Conservation (phyloP, 2,113 vertebrate genomes). For the Lathamus discolor region DNA sequence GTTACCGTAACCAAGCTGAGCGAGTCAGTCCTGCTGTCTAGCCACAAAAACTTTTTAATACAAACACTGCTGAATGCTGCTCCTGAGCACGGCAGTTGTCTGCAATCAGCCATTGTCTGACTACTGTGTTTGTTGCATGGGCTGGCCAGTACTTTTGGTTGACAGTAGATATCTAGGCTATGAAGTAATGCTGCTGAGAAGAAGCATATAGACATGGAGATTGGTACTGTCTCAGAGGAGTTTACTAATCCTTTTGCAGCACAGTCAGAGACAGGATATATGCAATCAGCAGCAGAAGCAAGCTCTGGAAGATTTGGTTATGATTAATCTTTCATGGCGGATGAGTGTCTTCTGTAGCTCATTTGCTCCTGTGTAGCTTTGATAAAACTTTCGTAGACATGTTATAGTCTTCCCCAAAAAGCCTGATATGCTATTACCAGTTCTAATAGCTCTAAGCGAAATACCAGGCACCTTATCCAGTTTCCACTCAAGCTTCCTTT, state of each 20-base stretch:
- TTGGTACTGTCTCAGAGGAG: neutral
- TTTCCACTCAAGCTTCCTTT: slow-evolving; percentile 22
- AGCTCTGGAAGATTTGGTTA: neutral
- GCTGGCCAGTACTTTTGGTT: neutral
- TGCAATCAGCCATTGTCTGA: slow-evolving; percentile 12
- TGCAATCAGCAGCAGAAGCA: neutral
- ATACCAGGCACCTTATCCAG: slow-evolving; percentile 14
- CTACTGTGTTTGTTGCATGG: neutral
- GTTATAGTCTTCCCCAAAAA: neutral
- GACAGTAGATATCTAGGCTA: slow-evolving; percentile 19
- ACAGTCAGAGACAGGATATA: neutral
- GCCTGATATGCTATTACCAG: neutral
- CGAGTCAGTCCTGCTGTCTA: slow-evolving; percentile 49
- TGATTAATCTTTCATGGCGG: neutral
- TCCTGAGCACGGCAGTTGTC: slow-evolving; percentile 37
- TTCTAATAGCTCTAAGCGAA: neutral
- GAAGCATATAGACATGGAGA: neutral
- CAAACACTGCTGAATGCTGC: slow-evolving; percentile 11
- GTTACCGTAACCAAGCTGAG: slow-evolving; percentile 14
- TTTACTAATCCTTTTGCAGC: neutral
- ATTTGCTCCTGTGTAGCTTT: neutral
- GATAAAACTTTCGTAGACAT: neutral
- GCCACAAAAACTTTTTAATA: slow-evolving; percentile 48
- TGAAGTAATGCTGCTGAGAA: slow-evolving; percentile 51
- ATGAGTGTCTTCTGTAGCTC: neutral